These are phyloP conservation scores for Eristalis intricaria DNA, from an alignment of 2,888 invertebrate species.

Conservation along the genomic window DNA sequence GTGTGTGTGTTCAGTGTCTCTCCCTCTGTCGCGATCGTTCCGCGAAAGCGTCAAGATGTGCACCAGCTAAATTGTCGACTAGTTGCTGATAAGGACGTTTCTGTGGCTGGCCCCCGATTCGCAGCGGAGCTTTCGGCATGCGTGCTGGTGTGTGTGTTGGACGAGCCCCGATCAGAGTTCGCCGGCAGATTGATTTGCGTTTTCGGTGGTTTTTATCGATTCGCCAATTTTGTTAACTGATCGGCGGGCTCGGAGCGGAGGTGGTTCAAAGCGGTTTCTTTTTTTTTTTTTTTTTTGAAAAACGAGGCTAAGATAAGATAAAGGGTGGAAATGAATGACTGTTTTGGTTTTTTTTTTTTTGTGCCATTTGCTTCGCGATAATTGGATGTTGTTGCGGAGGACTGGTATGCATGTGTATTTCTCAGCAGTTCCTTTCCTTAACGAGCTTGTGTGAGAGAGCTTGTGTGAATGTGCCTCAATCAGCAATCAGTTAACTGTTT, in stretches of 20 bases:
- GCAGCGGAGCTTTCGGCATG: neutral
- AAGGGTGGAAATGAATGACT: neutral
- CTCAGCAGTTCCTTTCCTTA: neutral
- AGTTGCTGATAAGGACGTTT: constrained; percentile 37
- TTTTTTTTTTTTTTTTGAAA: neutral
- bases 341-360: too few relatives aligned
- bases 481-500: neutral
- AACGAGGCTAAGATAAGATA: neutral
- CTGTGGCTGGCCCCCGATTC: constrained; percentile 12
- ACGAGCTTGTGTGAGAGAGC: neutral
- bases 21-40: neutral
- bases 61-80: constrained; percentile 17
- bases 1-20: neutral
- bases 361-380: neutral
- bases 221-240: constrained; percentile 13
- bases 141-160: neutral
- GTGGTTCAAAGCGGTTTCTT: neutral
- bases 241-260: neutral
- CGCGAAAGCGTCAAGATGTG: constrained; percentile 15
- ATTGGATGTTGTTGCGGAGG: neutral
- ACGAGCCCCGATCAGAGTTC: constrained; percentile 28
- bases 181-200: constrained; percentile 5
- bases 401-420: neutral
- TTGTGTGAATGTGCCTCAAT: neutral
- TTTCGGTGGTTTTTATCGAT: constrained; percentile 14